Percentiles rank a stretch among this genome's conserved stretches.
Conservation (phyloP, 2,113 vertebrate species). For the Nesogale talazaci region DNA sequence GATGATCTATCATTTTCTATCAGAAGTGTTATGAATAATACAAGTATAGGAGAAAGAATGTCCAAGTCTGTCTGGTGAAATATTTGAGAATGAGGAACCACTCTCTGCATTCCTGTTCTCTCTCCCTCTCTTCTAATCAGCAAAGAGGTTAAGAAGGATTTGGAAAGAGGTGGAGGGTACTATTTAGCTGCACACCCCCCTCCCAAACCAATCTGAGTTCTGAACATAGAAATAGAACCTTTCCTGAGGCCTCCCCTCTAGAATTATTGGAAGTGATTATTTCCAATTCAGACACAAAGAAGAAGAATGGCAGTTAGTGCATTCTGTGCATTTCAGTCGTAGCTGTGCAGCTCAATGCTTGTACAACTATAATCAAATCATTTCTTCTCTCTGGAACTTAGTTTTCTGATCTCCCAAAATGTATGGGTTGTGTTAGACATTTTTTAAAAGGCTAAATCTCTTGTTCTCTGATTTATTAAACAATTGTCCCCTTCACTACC, state of each 20-base stretch:
- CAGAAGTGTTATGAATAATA: not conserved
- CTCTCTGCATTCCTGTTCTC: not conserved
- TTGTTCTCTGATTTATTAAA: not conserved
- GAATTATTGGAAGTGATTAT: not conserved
- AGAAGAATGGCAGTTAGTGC: not conserved
- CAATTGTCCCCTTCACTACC: not conserved
- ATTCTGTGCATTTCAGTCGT: conserved; percentile 3
- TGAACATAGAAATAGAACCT: conserved; percentile 1
- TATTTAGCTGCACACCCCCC: not conserved
- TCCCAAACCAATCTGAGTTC: not conserved
- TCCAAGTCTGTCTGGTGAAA: not conserved
- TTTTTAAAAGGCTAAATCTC: not conserved
- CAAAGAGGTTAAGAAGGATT: not conserved
- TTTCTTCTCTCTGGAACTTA: not conserved
- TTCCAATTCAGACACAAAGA: not conserved
- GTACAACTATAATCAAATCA: not conserved
- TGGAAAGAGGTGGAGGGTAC: not conserved
- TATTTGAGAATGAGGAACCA: not conserved
- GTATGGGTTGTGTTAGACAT: not conserved
- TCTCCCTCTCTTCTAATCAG: not conserved
- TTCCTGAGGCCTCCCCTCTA: not conserved
- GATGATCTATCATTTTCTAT: not conserved
- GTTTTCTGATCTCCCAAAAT: not conserved
- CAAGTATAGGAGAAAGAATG: not conserved
- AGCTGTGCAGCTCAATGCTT: not conserved